Conservation (phyloP, 2,113 vertebrate species). For the Melanerpes formicivorus region DNA sequence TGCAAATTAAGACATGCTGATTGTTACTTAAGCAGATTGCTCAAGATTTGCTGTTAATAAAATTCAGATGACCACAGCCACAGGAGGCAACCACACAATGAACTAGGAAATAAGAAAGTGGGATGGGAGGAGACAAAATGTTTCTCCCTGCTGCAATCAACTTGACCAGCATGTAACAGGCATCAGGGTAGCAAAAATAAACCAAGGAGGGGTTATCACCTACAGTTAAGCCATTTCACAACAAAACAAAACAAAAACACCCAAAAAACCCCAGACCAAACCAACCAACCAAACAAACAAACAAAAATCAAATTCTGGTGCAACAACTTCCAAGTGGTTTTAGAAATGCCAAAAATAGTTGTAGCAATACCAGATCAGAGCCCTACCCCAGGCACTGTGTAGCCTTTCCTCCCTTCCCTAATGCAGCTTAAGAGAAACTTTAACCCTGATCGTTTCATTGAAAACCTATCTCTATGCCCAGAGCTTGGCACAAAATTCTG, state of each 20-base stretch:
- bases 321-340: neutral
- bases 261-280: no score
- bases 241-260: no score
- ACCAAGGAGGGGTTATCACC: neutral
- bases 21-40: neutral
- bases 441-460: neutral
- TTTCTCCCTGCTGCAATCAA: neutral
- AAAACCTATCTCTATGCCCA: neutral
- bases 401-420: neutral
- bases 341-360: neutral
- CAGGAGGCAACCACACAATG: neutral
- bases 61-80: neutral
- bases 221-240: neutral
- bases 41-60: neutral
- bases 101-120: neutral
- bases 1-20: neutral
- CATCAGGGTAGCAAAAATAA: neutral
- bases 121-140: neutral
- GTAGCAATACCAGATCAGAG: neutral
- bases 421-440: neutral
- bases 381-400: neutral
- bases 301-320: neutral
- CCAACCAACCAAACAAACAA: no score
- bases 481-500: neutral
- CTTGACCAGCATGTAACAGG: neutral